Evolutionary conservation across 2,113 vertebrate species (phyloP), one percentile per base, ranked within the genome.

Genomic region (Nesogale talazaci): DNA sequence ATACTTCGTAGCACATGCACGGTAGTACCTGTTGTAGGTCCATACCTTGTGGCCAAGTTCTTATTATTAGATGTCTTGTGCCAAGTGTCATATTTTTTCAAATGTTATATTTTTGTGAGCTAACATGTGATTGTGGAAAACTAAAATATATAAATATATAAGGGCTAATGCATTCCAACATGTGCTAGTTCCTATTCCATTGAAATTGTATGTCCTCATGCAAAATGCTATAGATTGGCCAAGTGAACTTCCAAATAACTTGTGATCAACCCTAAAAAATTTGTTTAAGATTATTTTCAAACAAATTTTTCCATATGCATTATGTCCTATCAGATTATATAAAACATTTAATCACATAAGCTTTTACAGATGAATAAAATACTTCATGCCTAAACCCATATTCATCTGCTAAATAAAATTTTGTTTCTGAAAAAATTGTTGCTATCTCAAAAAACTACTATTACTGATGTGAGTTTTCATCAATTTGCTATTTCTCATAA

Each of bases 181-280:
- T 86, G 89, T 89, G 0, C 29, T 81, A 77, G 27, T 89, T 89
- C 1, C 19, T 75, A 19, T 40, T 83, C 63, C 75, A 89, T 3
- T 69, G 20, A 75, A 69, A 83, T 46, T 72, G n/a, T 46, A 79
- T 17, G 57, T 61, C 23, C 70, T 82, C 3, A 78, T 88, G 23
- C 8, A 84, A 7, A 89, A 42, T 63, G 7, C 34, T 83, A 20
- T n/a, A 29, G 16, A 4, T 88, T 59, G 19, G 34, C 23, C 23
- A 84, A 88, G 52, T 81, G 29, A 17, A 59, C 92, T 91, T 92
- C 2, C 12, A 79, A 90, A 90, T 63, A 92, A 84, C 78, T 88
- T 93, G 2, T 23, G 3, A 67, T 23, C 63, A 81, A 38, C 22
- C 11, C 56, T 70, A 10, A 56, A 83, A 75, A 63, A 88, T 90